Percentiles rank a stretch among this genome's conserved stretches.
Conservation (phyloP, 2,888 invertebrate genomes). For the Heliothis peltigera region DNA sequence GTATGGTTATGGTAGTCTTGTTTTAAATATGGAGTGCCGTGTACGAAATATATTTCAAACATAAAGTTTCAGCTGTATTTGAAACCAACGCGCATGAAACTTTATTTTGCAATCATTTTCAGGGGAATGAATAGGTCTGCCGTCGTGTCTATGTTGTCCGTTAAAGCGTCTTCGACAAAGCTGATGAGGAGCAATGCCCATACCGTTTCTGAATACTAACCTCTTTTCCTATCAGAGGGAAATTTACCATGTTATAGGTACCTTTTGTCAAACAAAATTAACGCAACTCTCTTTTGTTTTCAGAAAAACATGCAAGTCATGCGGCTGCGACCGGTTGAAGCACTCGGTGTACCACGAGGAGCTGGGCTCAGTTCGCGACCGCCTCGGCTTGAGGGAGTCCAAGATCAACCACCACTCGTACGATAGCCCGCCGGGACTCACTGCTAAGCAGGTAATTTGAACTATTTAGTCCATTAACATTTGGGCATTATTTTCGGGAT, state of each 20-base stretch:
- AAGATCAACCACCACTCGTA: constrained; percentile 81
- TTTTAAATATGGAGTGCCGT: neutral
- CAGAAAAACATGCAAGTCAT: constrained; percentile 98
- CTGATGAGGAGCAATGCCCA: too few relatives aligned
- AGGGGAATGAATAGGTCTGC: too few relatives aligned
- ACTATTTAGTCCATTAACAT: too few relatives aligned
- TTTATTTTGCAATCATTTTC: neutral
- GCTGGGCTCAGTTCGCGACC: constrained; percentile 93
- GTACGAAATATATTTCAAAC: too few relatives aligned
- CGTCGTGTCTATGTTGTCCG: too few relatives aligned
- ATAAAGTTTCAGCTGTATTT: too few relatives aligned
- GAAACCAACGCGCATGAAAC: too few relatives aligned
- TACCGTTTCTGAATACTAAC: too few relatives aligned
- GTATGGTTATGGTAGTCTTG: too few relatives aligned
- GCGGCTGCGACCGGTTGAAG: constrained; percentile 96
- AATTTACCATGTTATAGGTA: neutral
- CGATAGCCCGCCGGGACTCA: constrained; percentile 94
- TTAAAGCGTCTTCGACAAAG: too few relatives aligned
- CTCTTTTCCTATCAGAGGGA: too few relatives aligned
- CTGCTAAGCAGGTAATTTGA: constrained; percentile 89
- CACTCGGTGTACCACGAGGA: constrained; percentile 97
- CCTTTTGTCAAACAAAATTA: neutral
- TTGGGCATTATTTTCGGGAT: too few relatives aligned
- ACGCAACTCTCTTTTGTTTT: constrained; percentile 69
- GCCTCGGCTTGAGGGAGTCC: constrained; percentile 92